Conservation (phyloP, 2,888 invertebrate species). For the Rapana venosa region DNA sequence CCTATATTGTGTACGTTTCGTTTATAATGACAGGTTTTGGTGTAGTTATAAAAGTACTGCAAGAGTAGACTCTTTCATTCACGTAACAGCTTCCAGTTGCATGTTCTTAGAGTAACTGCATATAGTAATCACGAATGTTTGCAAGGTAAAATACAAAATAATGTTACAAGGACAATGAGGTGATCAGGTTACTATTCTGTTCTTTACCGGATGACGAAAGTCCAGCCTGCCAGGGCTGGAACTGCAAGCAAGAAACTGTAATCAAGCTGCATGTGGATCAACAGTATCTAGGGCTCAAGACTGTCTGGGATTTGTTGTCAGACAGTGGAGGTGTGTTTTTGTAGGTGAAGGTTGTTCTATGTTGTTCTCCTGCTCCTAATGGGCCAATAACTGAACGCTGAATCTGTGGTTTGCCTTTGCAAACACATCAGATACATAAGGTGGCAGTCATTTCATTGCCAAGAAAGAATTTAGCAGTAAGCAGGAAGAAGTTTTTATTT, state of each 20-base stretch:
- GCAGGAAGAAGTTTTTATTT: neutral
- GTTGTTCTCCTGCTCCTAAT: constrained; percentile 1
- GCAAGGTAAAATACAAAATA: no score
- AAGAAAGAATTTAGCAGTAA: neutral
- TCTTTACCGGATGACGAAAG: neutral
- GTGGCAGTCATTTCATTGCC: neutral
- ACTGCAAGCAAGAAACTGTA: neutral
- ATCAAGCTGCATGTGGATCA: neutral
- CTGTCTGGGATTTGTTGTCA: constrained; percentile 21
- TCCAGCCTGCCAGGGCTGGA: neutral
- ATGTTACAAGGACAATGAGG: no score
- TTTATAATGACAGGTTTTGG: no score
- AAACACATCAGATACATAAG: neutral
- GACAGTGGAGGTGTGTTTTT: constrained; percentile 37
- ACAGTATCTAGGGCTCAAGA: neutral
- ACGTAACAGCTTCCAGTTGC: no score
- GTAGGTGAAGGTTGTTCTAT: constrained; percentile 32
- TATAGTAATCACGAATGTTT: no score
- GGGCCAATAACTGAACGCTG: neutral
- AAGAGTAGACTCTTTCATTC: no score
- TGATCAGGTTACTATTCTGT: no score
- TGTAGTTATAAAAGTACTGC: no score
- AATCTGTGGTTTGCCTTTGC: neutral
- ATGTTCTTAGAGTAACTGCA: no score
- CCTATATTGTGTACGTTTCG: no score